These are phyloP conservation scores for Helicorthomorpha holstii DNA, from an alignment of 1,140 invertebrate species.

Conservation along the genomic window DNA sequence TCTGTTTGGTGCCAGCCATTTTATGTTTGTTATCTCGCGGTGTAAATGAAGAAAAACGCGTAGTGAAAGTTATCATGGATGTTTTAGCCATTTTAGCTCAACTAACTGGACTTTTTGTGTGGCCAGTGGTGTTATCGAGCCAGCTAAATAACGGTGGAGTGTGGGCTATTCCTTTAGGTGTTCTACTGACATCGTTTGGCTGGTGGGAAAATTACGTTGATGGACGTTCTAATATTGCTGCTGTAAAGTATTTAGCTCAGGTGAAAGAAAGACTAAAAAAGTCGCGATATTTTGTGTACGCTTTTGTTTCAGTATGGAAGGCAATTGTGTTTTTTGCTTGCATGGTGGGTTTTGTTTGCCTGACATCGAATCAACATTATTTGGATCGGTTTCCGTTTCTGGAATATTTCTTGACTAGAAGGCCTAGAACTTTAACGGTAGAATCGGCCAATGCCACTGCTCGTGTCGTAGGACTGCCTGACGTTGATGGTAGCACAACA, in stretches of 20 bases:
- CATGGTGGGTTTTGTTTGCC: slow-evolving; percentile 48
- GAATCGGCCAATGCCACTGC: neutral
- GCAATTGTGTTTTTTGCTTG: slow-evolving; percentile 58
- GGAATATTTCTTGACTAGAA: slow-evolving; percentile 50
- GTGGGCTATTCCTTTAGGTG: slow-evolving; percentile 67
- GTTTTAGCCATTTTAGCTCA: slow-evolving; percentile 63
- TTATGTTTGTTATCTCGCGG: slow-evolving; percentile 56
- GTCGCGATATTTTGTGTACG: slow-evolving; percentile 71
- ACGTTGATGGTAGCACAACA: too few relatives aligned
- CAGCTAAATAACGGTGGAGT: slow-evolving; percentile 27
- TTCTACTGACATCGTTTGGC: slow-evolving; percentile 69
- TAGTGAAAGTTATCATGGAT: slow-evolving; percentile 50
- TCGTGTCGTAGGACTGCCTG: too few relatives aligned
- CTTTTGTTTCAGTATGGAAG: slow-evolving; percentile 79
- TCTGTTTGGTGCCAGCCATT: slow-evolving; percentile 73
- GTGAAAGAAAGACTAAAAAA: slow-evolving; percentile 61
- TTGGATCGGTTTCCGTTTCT: slow-evolving; percentile 59
- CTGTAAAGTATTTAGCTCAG: slow-evolving; percentile 58
- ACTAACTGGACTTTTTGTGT: slow-evolving; percentile 71
- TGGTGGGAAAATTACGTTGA: slow-evolving; percentile 97
- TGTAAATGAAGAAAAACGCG: slow-evolving; percentile 57
- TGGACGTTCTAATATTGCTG: slow-evolving; percentile 52
- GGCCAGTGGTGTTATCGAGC: slow-evolving; percentile 44
- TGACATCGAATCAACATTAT: slow-evolving; percentile 47
- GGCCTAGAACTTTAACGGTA: slow-evolving; percentile 17